Conservation (phyloP, 2,113 vertebrate genomes). For the Coptodon bakossiorum region DNA sequence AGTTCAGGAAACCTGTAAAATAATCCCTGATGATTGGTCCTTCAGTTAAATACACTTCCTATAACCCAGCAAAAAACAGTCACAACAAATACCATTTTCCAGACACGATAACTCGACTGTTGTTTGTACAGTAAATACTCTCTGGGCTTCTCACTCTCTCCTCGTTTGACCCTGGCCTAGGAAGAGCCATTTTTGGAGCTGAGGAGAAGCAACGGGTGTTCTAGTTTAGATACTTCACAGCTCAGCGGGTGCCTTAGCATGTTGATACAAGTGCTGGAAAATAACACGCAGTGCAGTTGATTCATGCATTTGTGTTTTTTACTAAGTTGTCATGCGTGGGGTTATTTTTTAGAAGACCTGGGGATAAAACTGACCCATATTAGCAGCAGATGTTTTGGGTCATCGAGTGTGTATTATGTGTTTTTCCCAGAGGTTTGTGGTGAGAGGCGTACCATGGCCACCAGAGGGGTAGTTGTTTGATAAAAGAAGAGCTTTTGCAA, state of each 20-base stretch:
- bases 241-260: conserved; percentile 33
- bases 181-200: conserved; percentile 11
- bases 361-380: conserved; percentile 45
- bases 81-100: conserved; percentile 21
- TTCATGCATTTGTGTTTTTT: conserved; percentile 50
- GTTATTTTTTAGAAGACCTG: neutral
- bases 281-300: conserved; percentile 30
- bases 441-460: neutral
- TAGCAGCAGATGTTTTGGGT: conserved; percentile 63
- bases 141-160: neutral
- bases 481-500: neutral
- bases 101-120: conserved; percentile 17
- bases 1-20: neutral
- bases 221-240: conserved; percentile 45
- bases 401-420: conserved; percentile 13
- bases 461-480: neutral
- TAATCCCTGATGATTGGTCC: neutral
- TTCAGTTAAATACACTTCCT: neutral
- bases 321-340: conserved; percentile 14
- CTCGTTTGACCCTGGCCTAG: conserved; percentile 18
- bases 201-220: conserved; percentile 15
- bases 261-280: conserved; percentile 60
- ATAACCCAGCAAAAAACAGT: neutral
- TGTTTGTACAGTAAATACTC: conserved; percentile 30
- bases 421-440: conserved; percentile 4